A percentile compares a stretch with the other conserved stretches of the same genome.
Conservation (phyloP, 2,113 vertebrate species). For the Mustela nigripes region DNA sequence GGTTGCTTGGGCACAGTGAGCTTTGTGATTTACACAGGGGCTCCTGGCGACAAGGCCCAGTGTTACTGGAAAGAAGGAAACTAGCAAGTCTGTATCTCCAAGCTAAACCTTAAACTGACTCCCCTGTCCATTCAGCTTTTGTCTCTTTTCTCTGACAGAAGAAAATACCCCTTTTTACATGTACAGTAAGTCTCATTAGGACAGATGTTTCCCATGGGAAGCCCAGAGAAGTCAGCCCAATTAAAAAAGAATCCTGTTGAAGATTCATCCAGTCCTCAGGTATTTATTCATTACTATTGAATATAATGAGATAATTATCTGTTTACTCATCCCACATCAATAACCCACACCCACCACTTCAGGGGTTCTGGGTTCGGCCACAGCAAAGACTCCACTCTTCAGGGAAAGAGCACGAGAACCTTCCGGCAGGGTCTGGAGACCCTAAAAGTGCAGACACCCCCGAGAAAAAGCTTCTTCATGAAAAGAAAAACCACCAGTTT, state of each 20-base stretch:
- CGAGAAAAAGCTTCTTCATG: neutral
- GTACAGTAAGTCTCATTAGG: slow-evolving; percentile 35
- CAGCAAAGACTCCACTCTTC: neutral
- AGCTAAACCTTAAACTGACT: neutral
- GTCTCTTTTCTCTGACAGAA: neutral
- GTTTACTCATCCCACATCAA: neutral
- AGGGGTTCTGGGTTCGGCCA: neutral
- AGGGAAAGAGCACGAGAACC: accelerated
- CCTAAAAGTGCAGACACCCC: neutral
- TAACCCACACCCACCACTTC: neutral
- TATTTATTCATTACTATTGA: neutral
- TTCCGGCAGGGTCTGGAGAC: neutral
- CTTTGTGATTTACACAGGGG: accelerated
- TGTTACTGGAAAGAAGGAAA: neutral
- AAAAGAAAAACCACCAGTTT: neutral
- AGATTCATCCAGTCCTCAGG: neutral
- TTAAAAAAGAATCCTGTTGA: neutral
- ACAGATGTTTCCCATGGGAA: slow-evolving; percentile 37
- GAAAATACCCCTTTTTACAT: neutral
- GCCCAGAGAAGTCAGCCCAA: neutral
- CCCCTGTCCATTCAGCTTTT: neutral
- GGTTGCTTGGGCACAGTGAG: neutral
- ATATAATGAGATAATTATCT: neutral
- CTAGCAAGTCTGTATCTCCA: neutral
- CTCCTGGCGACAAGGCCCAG: neutral